Conservation (phyloP, 2,113 vertebrate species). For the Lamprotornis superbus region DNA sequence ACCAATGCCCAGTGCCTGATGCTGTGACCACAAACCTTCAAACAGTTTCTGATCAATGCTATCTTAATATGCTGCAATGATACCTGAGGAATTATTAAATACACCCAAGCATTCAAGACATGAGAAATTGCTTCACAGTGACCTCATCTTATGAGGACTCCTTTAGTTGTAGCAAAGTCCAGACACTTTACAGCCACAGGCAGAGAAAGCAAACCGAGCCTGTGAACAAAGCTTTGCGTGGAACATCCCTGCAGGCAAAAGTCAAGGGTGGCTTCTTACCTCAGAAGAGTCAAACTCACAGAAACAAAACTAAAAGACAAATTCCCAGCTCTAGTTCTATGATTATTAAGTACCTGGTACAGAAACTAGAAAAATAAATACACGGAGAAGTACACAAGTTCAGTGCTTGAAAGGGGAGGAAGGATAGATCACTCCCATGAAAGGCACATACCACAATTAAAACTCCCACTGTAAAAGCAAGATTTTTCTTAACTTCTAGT, state of each 20-base stretch:
- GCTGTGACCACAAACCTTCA: neutral
- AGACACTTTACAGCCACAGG: neutral
- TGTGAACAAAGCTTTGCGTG: neutral
- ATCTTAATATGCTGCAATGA: neutral
- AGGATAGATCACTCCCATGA: neutral
- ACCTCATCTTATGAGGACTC: neutral
- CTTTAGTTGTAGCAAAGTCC: neutral
- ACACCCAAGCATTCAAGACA: neutral
- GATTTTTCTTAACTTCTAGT: neutral
- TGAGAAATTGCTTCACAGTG: neutral
- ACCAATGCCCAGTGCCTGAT: fast-evolving
- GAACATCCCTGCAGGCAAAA: neutral
- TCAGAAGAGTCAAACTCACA: neutral
- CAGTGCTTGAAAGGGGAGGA: neutral
- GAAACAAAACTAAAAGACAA: neutral
- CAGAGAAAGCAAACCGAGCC: neutral
- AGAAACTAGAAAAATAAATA: neutral
- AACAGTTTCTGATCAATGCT: neutral
- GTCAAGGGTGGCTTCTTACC: neutral
- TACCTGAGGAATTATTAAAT: neutral
- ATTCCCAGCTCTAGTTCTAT: neutral
- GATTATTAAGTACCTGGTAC: neutral
- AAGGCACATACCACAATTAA: neutral
- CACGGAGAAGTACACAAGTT: neutral
- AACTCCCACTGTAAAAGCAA: neutral